Percentiles rank a stretch among this genome's conserved stretches.
These are phyloP conservation scores for Stegodyphus dumicola DNA, from an alignment of 1,140 invertebrate species.

Conservation along the genomic window DNA sequence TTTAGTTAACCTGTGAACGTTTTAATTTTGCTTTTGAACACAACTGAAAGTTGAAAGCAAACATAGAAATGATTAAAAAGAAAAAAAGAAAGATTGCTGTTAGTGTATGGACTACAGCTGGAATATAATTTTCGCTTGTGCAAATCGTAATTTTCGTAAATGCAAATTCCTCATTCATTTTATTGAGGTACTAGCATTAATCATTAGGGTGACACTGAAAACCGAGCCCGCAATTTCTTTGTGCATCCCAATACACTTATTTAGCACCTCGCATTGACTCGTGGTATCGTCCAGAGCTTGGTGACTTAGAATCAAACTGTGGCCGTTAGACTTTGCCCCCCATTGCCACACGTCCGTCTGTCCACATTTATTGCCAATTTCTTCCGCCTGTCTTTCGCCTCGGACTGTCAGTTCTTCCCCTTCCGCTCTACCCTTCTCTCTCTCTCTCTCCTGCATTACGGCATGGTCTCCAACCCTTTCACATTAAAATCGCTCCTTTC, in stretches of 20 bases:
- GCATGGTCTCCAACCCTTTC: conserved; percentile 36
- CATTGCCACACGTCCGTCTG: conserved; percentile 1
- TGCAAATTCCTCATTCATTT: too few relatives aligned
- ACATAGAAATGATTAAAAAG: too few relatives aligned
- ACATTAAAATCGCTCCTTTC: conserved; percentile 14
- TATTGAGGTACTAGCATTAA: too few relatives aligned
- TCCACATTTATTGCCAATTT: conserved; percentile 40
- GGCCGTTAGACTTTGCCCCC: conserved; percentile 21
- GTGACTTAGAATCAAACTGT: conserved; percentile 20
- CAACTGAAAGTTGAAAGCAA: too few relatives aligned
- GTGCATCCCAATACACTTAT: not conserved
- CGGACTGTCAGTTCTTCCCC: conserved; percentile 25
- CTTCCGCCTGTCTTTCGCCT: conserved; percentile 6
- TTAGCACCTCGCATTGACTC: not conserved
- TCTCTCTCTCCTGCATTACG: not conserved
- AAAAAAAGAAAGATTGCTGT: too few relatives aligned
- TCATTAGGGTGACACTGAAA: not conserved
- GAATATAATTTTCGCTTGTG: too few relatives aligned
- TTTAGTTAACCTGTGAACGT: too few relatives aligned
- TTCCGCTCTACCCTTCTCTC: not conserved
- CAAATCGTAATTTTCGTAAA: too few relatives aligned
- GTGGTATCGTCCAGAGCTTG: not conserved
- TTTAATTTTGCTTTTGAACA: too few relatives aligned
- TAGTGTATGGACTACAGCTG: too few relatives aligned
- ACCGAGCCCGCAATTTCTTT: not conserved